A percentile compares a stretch with the other conserved stretches of the same genome.
phyloP scores from a whole-genome alignment of 1,140 invertebrate genomes.

The Maconellicoccus hirsutus region DNA sequence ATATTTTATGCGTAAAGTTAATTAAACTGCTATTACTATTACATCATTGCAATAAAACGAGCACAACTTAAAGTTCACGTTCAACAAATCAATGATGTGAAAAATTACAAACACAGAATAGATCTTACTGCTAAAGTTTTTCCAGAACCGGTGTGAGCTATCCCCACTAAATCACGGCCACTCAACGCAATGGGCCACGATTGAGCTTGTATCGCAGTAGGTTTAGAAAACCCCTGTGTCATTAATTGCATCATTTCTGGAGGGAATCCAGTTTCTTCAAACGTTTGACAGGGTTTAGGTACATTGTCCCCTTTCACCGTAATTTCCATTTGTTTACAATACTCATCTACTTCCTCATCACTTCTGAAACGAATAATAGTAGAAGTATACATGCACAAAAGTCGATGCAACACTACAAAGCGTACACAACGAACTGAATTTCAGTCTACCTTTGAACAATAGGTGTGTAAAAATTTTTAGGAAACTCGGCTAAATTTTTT shows the following conservation, averaged over 20 bases:
- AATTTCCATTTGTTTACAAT: conserved; percentile 60
- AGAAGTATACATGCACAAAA: not conserved
- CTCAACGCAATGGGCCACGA: conserved; percentile 88
- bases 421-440: conserved; percentile 27
- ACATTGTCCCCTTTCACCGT: conserved; percentile 61
- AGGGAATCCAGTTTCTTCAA: conserved; percentile 69
- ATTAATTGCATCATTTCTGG: conserved; percentile 37
- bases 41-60: not conserved
- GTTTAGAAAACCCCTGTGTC: conserved; percentile 70
- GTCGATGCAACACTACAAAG: not conserved
- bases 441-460: conserved; percentile 57
- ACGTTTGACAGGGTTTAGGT: conserved; percentile 64
- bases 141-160: conserved; percentile 90
- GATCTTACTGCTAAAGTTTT: conserved; percentile 63
- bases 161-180: conserved; percentile 86
- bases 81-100: not conserved
- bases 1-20: not conserved
- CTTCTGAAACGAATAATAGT: conserved; percentile 35
- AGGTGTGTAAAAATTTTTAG: conserved; percentile 88
- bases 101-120: not conserved
- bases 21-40: not conserved
- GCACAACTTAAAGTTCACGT: not conserved
- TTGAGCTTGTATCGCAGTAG: conserved; percentile 81
- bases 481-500: conserved; percentile 57
- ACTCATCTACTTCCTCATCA: conserved; percentile 62